Percentiles rank a stretch among this genome's conserved stretches.
phyloP scores from a whole-genome alignment of 1,140 invertebrate genomes.

The Rhyzopertha dominica region DNA sequence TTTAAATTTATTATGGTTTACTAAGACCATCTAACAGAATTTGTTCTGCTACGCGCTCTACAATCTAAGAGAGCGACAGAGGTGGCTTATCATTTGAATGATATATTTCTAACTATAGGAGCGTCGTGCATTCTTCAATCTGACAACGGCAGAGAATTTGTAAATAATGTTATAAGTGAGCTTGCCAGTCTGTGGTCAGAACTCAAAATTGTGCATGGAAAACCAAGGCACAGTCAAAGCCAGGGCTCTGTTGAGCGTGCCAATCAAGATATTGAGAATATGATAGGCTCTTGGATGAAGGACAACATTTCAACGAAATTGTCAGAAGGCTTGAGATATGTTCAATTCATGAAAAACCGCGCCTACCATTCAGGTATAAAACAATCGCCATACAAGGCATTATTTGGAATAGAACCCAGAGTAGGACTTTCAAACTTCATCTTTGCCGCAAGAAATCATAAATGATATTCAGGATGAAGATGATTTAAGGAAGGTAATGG shows the following conservation, averaged over 20 bases:
- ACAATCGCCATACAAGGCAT: slow-evolving; percentile 30
- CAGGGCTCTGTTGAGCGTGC: slow-evolving; percentile 23
- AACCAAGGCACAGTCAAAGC: slow-evolving; percentile 24
- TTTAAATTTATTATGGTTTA: slow-evolving; percentile 45
- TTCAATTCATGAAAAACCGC: slow-evolving; percentile 39
- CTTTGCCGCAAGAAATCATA: slow-evolving; percentile 16
- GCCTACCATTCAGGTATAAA: slow-evolving; percentile 30
- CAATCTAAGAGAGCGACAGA: slow-evolving; percentile 6
- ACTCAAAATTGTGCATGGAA: slow-evolving; percentile 31
- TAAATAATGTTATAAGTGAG: background rate
- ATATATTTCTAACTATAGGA: slow-evolving; percentile 7
- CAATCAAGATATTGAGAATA: slow-evolving; percentile 30
- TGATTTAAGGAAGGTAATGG: slow-evolving; percentile 9
- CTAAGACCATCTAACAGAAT: slow-evolving; percentile 43
- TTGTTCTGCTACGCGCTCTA: slow-evolving; percentile 38
- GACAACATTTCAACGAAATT: slow-evolving; percentile 26
- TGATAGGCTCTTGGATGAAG: slow-evolving; percentile 26
- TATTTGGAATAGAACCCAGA: slow-evolving; percentile 33
- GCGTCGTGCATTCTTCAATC: slow-evolving; percentile 9
- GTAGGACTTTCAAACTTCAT: slow-evolving; percentile 16
- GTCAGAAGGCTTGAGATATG: too few species aligned
- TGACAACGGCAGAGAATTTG: slow-evolving; percentile 7
- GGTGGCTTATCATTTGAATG: slow-evolving; percentile 3
- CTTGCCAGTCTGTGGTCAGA: slow-evolving; percentile 29
- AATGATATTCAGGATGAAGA: slow-evolving; percentile 15